phyloP scores from a whole-genome alignment of 1,140 invertebrate species.

The Drosophila pseudoobscura region DNA sequence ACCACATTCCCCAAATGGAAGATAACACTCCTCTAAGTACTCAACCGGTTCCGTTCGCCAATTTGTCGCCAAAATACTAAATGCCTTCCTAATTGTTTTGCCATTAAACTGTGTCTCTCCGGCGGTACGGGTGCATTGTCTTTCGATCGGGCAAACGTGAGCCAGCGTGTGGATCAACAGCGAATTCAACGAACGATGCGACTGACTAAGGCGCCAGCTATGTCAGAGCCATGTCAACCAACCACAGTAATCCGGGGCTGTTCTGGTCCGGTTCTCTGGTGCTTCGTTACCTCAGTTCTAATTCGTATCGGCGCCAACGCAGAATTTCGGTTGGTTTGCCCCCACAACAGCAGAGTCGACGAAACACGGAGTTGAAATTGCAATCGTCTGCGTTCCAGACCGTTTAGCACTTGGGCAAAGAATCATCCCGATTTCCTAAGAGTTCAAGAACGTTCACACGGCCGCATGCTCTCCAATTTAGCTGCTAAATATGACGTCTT shows the following conservation, averaged over 20 bases:
- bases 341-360: conserved; percentile 1
- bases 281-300: conserved; percentile 54
- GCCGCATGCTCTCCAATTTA: background rate
- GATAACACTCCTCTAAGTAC: conserved; percentile 46
- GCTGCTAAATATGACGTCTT: conserved; percentile 49
- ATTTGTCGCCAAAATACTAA: conserved; percentile 60
- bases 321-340: conserved; percentile 20
- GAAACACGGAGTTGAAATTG: background rate
- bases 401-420: conserved; percentile 58
- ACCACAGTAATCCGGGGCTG: conserved; percentile 45
- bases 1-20: conserved; percentile 36
- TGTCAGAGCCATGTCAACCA: conserved; percentile 59
- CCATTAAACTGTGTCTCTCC: conserved; percentile 55
- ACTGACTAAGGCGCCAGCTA: conserved; percentile 67
- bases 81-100: conserved; percentile 78
- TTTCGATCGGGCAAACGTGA: conserved; percentile 11
- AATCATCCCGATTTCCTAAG: conserved; percentile 27
- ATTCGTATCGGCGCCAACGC: conserved; percentile 66
- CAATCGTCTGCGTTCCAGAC: conserved; percentile 57
- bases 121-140: conserved; percentile 60
- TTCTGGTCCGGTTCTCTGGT: conserved; percentile 65
- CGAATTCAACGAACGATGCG: conserved; percentile 25
- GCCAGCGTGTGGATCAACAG: background rate
- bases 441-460: conserved; percentile 72
- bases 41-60: conserved; percentile 45